Base-by-base conservation (phyloP, 1,140 invertebrate species). In the Apis mellifera region DNA sequence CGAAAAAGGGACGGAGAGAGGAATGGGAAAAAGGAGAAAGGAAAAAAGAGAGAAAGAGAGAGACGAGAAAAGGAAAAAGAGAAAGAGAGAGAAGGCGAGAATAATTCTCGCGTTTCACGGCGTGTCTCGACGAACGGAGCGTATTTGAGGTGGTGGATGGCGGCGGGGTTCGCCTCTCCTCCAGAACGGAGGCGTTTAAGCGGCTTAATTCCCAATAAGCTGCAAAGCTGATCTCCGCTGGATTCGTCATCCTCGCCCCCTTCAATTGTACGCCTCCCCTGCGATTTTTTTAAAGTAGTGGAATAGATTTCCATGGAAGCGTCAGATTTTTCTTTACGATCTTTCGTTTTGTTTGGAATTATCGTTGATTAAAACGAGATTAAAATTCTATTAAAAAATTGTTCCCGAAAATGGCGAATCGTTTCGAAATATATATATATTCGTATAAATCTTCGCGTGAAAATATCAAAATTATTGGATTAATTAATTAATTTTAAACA, bases 151-250 rank as follows among this genome's bases (percentile, higher is more conserved):
- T 73, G 42, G 55, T 55, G 68, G 23, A 9, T 9, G 1, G 12
- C 21, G 1, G 12, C 21, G 21, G n/a, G 54, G 52, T 82, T 85
- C 65, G 59, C 48, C 32, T 73, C 23, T 72, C 48, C 68, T 55
- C 80, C 65, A 17, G 26, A 83, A 57, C 71, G 57, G 65, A 83
- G 54, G 62, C 75, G 84, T 86, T 86, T 80, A 79, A 80, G 76
- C 82, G 50, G 68, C 71, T 87, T 76, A 87, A 87, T 80, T 87
- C 76, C 42, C 82, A 69, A 87, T 84, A 86, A 86, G 62, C 81
- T 75, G n/a, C 59, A 54, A 86, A 86, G 77, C 76, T 84, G 85
- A 87, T 87, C 85, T 84, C n/a, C 26, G 68, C 21, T 77, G 42
- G 50, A 85, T 82, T 85, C 84, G 70, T 59, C 71, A 57, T 75